Conservation (phyloP, 2,797 vertebrate species). For the Poeciliopsis infans region DNA sequence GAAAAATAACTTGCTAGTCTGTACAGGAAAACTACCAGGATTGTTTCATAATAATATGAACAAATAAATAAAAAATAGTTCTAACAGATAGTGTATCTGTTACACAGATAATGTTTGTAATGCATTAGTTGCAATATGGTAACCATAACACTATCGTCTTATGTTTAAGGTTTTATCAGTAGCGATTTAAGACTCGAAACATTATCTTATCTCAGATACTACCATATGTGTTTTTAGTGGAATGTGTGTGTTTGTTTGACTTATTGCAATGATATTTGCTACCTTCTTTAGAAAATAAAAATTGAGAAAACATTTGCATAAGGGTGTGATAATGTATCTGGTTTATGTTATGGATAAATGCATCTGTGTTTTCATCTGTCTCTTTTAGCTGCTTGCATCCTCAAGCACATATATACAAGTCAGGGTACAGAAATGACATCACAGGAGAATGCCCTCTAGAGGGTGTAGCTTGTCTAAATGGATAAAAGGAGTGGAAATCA, state of each 20-base stretch:
- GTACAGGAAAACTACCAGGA: not conserved
- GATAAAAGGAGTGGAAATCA: no score
- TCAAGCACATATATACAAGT: no score
- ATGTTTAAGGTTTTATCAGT: not conserved
- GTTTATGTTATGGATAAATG: no score
- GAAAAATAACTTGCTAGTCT: constrained; percentile 22
- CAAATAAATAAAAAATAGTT: not conserved
- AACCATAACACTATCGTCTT: not conserved
- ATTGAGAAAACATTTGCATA: not conserved
- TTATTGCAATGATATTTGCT: not conserved
- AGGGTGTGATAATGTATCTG: not conserved
- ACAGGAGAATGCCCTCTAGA: no score
- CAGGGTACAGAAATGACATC: no score
- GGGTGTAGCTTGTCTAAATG: no score
- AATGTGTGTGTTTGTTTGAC: not conserved
- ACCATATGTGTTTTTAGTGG: not conserved
- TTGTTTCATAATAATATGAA: not conserved
- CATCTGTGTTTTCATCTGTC: no score
- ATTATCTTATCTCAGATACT: not conserved
- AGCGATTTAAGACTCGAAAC: not conserved
- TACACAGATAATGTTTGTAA: not conserved
- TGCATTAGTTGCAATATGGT: not conserved
- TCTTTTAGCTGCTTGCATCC: no score
- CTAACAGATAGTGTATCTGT: no score
- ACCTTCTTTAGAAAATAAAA: not conserved